These are phyloP conservation scores for Galaxea fascicularis DNA, from an alignment of 92 coral and sea anemone species.

Conservation along the genomic window DNA sequence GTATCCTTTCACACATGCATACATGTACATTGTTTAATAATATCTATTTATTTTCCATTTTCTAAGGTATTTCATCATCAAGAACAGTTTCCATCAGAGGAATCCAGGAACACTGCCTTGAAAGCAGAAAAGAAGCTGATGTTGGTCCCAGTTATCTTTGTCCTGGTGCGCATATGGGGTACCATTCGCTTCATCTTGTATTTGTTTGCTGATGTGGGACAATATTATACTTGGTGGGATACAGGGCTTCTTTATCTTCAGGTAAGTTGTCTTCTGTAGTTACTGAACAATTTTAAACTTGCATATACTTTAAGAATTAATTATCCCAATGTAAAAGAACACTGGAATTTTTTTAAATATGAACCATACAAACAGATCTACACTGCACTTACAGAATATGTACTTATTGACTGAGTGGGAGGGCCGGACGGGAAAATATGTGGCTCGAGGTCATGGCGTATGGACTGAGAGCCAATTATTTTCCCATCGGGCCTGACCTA, in stretches of 20 bases:
- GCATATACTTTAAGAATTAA: too few relatives aligned
- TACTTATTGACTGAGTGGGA: too few relatives aligned
- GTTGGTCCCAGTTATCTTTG: conserved; percentile 76
- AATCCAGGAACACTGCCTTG: conserved; percentile 60
- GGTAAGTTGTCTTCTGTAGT: conserved; percentile 3
- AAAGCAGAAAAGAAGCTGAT: conserved; percentile 80
- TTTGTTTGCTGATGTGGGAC: background rate
- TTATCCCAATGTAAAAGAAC: background rate
- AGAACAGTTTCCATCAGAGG: conserved; percentile 41
- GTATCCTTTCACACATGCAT: too few relatives aligned
- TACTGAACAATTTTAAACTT: too few relatives aligned
- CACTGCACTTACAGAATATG: too few relatives aligned
- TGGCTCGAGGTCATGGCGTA: too few relatives aligned
- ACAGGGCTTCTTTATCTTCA: conserved; percentile 23
- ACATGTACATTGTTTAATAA: too few relatives aligned
- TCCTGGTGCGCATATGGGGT: conserved; percentile 93
- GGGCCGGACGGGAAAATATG: too few relatives aligned
- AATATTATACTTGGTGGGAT: background rate
- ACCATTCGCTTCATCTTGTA: conserved; percentile 81
- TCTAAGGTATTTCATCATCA: conserved; percentile 55
- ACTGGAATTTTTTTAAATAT: background rate
- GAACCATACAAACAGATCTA: too few relatives aligned
- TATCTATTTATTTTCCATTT: background rate
- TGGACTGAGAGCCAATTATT: too few relatives aligned
- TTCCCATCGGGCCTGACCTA: too few relatives aligned